Evolutionary conservation across 2,797 vertebrate genomes (phyloP), one percentile per base, ranked within the genome.

Genomic region (Micromesistius poutassou): DNA sequence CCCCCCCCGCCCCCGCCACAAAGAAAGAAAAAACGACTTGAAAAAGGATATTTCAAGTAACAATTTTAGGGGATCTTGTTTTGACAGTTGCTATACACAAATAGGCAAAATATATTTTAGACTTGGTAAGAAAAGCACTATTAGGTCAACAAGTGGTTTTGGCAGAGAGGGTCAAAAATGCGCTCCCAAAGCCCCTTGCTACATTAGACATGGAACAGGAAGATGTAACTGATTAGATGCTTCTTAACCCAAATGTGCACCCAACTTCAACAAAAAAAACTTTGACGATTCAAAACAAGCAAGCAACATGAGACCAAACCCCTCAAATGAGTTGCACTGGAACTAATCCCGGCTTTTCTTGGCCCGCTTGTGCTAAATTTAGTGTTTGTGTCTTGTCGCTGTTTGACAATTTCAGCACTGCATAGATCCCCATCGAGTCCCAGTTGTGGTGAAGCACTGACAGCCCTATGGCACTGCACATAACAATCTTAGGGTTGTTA

Each of bases 51-150:
- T 88, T 86, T 87, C 50, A 89, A 82, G 55, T n/a, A 10, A 4
- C n/a, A 62, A n/a, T 62, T 62, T 25, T 62, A 80, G 78, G 42
- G 71, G 25, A 68, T 74, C 81, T 73, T 92, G 83, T 91, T 92
- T 89, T 90, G 87, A 91, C 89, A 91, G 91, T 90, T 91, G 84
- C 87, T 90, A 88, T 84, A 90, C 33, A 87, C 85, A 84, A 80
- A 84, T 9, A 80, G 19, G 68, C 30, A 55, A n/a, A 66, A 72
- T 66, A 83, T 5, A 82, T 79, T 79, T 86, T 35, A 87, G 74
- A 77, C 35, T 72, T 42, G 82, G 77, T 83, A 81, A 86, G 79
- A 81, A 85, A 46, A 81, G 77, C 82, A 81, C 72, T 81, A 74
- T 36, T 75, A 77, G 79, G 79, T 86, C 85, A 89, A 87, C 79